Evolutionary conservation across 2,797 vertebrate genomes (phyloP), one percentile per base, ranked within the genome.

Genomic region (Artibeus lituratus): DNA sequence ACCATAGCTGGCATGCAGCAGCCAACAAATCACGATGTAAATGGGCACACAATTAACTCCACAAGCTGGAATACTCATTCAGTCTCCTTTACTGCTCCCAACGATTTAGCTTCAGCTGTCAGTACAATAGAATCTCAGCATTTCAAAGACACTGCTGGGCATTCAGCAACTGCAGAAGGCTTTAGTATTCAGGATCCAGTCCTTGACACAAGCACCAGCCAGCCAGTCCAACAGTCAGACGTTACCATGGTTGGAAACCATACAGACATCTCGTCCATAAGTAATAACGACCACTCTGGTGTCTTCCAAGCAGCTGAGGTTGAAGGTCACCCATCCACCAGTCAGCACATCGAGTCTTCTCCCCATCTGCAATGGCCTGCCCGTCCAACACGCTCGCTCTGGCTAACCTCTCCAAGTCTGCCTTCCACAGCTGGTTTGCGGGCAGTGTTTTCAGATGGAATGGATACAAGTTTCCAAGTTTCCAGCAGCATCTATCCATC

Each of bases 21-120:
- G 78, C 95, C 94, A 97, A 96, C 77, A 37, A 81, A 92, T 95
- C 49, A 96, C 51, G 70, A 90, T 95, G 76, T 90, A 95, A 96
- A 97, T 65, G 90, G 91, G 51, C 97, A 96, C 49, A 76, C 51
- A 35, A n/a, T 91, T 91, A 96, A 94, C 67, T 93, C 93, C 72
- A 57, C 12, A n/a, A 37, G 67, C 93, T 94, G 94, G 95, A 83
- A 70, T 77, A 88, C 84, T 53, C 76, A 37, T 82, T 85, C 87
- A 91, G 47, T 32, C 67, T 82, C 82, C 15, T n/a, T 15, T 21
- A 42, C 42, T 95, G 35, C 37, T 92, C 72, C 89, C 84, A 74
- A 65, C 0, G 0, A 4, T 95, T 97, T 88, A 78, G 29, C 39
- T 91, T 92, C 84, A 62, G 76, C 94, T 95, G 97, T 94, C n/a